A percentile compares a stretch with the other conserved stretches of the same genome.
phyloP scores from a whole-genome alignment of 2,797 vertebrate genomes.

The Sus cebifrons region DNA sequence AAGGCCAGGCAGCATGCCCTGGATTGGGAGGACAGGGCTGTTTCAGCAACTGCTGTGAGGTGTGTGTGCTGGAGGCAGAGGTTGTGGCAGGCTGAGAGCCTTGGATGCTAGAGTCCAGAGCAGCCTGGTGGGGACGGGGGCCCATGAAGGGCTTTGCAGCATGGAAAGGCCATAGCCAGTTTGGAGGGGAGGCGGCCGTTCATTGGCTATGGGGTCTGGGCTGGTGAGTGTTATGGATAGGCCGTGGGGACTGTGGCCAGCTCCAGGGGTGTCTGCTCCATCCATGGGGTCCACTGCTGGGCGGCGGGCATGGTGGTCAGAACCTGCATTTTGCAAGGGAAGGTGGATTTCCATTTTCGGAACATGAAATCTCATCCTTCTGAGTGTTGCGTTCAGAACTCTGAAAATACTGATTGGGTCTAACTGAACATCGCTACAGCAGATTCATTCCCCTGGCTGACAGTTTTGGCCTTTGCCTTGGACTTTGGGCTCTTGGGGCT shows the following conservation, averaged over 20 bases:
- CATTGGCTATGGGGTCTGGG: not conserved
- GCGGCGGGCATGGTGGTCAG: not conserved
- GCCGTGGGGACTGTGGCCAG: not conserved
- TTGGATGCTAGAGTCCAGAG: not conserved
- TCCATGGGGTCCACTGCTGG: rapidly evolving
- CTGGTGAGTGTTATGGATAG: not conserved
- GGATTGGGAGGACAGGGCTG: not conserved
- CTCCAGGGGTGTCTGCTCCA: rapidly evolving
- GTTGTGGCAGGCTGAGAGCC: not conserved
- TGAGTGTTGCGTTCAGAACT: conserved; percentile 5
- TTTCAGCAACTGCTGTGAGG: not conserved
- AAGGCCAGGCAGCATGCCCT: no score
- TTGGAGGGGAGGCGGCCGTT: not conserved
- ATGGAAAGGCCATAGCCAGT: rapidly evolving
- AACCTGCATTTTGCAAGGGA: not conserved
- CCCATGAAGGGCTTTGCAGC: not conserved
- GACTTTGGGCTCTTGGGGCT: not conserved
- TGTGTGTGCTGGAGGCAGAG: not conserved
- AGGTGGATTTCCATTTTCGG: not conserved
- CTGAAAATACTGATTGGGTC: not conserved
- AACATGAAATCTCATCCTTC: conserved; percentile 21
- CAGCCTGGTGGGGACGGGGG: rapidly evolving
- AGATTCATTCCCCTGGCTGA: not conserved
- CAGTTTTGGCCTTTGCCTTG: not conserved
- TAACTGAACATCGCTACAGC: not conserved